Evolutionary conservation across 2,113 vertebrate species (phyloP), one percentile per base, ranked within the genome.

Genomic region (Lichenostomus cassidix): DNA sequence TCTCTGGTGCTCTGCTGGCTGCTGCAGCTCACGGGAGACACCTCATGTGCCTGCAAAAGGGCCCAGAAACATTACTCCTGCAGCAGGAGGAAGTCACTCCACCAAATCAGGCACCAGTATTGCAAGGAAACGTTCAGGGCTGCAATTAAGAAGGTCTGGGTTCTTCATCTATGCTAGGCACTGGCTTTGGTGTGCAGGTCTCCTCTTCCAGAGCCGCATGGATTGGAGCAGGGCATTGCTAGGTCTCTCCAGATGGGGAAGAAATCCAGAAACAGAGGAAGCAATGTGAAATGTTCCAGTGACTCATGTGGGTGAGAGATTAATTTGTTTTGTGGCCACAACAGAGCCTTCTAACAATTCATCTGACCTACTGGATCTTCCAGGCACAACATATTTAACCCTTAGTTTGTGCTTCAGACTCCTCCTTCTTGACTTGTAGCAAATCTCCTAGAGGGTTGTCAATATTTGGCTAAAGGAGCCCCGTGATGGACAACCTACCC

Each of bases 21-120:
- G 41, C 58, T 56, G 52, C 67, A 69, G 55, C 23, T 74, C 29
- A 10, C 0, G 1, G 6, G 7, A 35, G 35, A 50, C 8, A 42
- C 22, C 33, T 24, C 4, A 1, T 22, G 22, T 46, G 20, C n/a
- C 87, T 60, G 47, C 29, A 29, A 60, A 71, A 77, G n/a, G 28
- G 33, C n/a, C 27, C 37, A 56, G 35, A 16, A 69, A 33, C 0
- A 2, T 37, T 44, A 14, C 12, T 5, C 5, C 1, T 1, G 37
- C 19, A 63, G 42, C 2, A 70, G 59, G 37, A 74, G 60, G 3
- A 2, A 75, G 56, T 47, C 15, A 12, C 20, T 85, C 15, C 53
- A 67, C 23, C 1, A 1, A 85, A 70, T 42, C 47, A 82, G 46
- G 22, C 24, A 53, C 31, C 60, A 44, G 8, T 9, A 2, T 31